Percentiles rank a stretch among this genome's conserved stretches.
Conservation (phyloP, 2,113 vertebrate species). For the Sturnira hondurensis region DNA sequence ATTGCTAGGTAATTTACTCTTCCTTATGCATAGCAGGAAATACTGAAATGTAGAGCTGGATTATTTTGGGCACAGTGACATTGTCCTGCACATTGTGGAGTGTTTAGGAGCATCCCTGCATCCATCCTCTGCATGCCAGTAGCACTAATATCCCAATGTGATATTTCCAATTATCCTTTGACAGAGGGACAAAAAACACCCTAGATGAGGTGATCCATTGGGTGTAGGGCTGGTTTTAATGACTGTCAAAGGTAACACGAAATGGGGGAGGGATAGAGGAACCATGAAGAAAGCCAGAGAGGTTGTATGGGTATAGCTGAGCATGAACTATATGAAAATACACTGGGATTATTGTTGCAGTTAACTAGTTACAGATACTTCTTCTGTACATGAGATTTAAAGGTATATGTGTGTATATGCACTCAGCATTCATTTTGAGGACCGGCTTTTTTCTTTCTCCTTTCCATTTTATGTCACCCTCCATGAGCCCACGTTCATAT, state of each 20-base stretch:
- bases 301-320: not conserved
- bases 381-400: not conserved
- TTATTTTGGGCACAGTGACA: not conserved
- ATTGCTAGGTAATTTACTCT: not conserved
- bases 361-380: not conserved
- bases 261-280: not conserved
- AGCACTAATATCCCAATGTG: not conserved
- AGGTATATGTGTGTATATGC: not conserved
- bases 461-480: not conserved
- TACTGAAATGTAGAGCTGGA: not conserved
- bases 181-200: not conserved
- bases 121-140: not conserved
- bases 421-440: not conserved
- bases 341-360: not conserved
- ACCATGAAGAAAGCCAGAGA: not conserved
- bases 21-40: not conserved
- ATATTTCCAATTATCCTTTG: not conserved
- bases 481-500: not conserved
- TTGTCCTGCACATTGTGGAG: accelerated
- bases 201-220: accelerated
- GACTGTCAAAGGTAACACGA: not conserved
- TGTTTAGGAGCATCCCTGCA: not conserved
- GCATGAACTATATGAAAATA: not conserved
- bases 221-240: not conserved
- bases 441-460: not conserved